Conservation (phyloP, 2,797 vertebrate genomes). For the Bradypodion ventrale region DNA sequence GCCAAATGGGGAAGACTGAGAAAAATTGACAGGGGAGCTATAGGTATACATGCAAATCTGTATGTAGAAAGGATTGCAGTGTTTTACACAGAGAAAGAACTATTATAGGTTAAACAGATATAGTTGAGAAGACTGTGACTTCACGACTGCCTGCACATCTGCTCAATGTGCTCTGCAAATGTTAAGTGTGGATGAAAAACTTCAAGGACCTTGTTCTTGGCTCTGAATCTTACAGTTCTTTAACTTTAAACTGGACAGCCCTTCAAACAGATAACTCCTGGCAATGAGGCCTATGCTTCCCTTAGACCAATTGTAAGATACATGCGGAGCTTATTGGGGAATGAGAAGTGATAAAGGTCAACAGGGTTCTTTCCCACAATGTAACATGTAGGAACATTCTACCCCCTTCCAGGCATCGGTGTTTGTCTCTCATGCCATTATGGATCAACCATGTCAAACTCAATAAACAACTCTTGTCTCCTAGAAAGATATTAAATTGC, state of each 20-base stretch:
- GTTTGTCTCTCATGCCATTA: background rate
- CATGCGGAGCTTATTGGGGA: background rate
- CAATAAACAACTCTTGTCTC: background rate
- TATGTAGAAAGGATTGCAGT: no score
- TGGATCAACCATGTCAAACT: conserved; percentile 1
- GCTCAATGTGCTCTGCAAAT: background rate
- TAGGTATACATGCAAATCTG: background rate
- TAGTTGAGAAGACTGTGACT: background rate
- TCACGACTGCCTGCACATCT: background rate
- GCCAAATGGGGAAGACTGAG: no score
- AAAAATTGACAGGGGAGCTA: no score
- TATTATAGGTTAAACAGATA: background rate
- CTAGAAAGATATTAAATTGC: fast-evolving
- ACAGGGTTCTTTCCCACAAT: conserved; percentile 16
- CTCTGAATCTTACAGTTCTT: background rate
- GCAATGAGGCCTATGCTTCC: no score
- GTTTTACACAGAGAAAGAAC: background rate
- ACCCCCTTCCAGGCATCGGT: background rate
- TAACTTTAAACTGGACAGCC: background rate
- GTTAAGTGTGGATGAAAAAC: background rate
- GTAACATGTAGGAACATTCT: background rate
- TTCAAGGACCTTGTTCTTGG: background rate
- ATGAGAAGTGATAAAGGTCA: conserved; percentile 17
- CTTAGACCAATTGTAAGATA: background rate
- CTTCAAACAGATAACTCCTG: no score